These are phyloP conservation scores for Archegozetes longisetosus DNA, from an alignment of 1,140 invertebrate species.

Conservation along the genomic window DNA sequence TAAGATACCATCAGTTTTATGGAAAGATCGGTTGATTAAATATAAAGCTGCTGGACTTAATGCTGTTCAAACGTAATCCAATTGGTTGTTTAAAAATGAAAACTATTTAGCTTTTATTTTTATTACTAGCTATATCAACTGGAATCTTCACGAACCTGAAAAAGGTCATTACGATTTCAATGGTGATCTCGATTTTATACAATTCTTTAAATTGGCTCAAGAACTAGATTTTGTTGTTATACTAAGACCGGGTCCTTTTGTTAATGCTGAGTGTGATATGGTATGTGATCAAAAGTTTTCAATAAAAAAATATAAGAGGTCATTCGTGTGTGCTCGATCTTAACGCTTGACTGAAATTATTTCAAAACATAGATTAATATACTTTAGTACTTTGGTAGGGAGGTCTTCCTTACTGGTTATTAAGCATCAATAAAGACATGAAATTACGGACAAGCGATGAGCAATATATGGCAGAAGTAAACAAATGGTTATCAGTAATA, in stretches of 20 bases:
- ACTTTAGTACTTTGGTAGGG: too few species aligned
- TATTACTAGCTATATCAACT: constrained; percentile 59
- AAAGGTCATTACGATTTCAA: constrained; percentile 48
- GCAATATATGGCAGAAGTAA: constrained; percentile 26
- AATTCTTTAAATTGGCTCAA: constrained; percentile 53
- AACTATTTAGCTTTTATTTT: too few species aligned
- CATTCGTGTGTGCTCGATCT: too few species aligned
- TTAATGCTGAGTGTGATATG: constrained; percentile 68
- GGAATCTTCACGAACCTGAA: constrained; percentile 73
- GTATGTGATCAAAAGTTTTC: background rate
- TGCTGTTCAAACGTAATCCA: constrained; percentile 51
- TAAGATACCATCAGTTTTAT: constrained; percentile 57
- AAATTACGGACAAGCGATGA: constrained; percentile 18
- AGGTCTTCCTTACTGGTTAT: constrained; percentile 31
- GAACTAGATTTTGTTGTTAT: too few species aligned
- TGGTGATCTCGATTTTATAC: too few species aligned
- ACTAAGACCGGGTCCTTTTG: constrained; percentile 82
- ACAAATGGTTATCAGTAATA: constrained; percentile 28
- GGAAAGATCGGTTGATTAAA: constrained; percentile 64
- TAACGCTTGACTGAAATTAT: background rate
- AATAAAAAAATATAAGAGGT: too few species aligned
- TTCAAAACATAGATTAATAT: background rate
- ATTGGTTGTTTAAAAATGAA: background rate
- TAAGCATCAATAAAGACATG: constrained; percentile 16
- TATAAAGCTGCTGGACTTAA: constrained; percentile 73